These are phyloP conservation scores for Ctenochaetus hawaiiensis DNA, from an alignment of 2,797 vertebrate genomes.

Conservation along the genomic window DNA sequence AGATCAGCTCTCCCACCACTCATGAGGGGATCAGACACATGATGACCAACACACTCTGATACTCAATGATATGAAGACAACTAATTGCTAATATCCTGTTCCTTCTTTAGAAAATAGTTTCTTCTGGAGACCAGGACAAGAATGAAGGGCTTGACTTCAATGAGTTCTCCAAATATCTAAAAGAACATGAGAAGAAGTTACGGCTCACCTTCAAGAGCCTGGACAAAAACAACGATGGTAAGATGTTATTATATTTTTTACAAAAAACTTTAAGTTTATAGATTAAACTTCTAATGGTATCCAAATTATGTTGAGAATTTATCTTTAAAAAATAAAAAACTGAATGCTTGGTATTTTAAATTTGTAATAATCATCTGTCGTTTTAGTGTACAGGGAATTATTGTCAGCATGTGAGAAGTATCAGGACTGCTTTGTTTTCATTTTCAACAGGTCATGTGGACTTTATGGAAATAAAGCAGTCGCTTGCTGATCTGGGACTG, in stretches of 20 bases:
- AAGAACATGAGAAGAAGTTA: constrained; percentile 98
- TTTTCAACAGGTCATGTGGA: constrained; percentile 89
- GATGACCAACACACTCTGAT: not conserved
- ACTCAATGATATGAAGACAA: not conserved
- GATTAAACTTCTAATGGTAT: no score
- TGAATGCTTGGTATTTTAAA: not conserved
- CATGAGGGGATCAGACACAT: constrained; percentile 11
- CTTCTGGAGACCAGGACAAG: constrained; percentile 90
- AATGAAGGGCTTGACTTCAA: constrained; percentile 92
- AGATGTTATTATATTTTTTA: not conserved
- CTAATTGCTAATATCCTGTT: constrained; percentile 8
- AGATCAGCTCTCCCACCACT: constrained; percentile 10
- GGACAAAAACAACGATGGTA: constrained; percentile 97
- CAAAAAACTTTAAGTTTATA: no score
- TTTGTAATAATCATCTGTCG: not conserved
- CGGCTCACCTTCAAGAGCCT: constrained; percentile 94
- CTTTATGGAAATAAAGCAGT: constrained; percentile 90
- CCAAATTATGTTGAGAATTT: no score
- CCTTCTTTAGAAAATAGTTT: constrained; percentile 91
- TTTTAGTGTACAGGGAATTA: not conserved
- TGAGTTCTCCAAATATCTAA: constrained; percentile 95
- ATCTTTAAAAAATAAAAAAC: not conserved
- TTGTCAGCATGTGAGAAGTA: not conserved
- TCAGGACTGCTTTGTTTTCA: constrained; percentile 8
- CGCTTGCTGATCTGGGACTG: constrained; percentile 91